These are phyloP conservation scores for Ophion costatus DNA, from an alignment of 2,888 invertebrate species.

Conservation along the genomic window DNA sequence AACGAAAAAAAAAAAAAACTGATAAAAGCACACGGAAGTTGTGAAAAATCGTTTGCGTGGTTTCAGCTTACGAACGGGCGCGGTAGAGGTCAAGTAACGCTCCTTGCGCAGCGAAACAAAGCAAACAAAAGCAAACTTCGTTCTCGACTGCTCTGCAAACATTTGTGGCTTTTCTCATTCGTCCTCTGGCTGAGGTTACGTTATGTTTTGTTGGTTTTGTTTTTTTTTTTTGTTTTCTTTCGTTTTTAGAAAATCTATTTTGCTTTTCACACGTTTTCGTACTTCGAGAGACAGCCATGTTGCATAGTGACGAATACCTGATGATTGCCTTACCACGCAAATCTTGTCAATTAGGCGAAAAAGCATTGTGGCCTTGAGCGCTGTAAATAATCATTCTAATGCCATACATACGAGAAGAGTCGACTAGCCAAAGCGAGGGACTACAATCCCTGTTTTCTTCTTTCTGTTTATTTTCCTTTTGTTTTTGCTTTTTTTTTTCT, in stretches of 20 bases:
- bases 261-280: conserved; percentile 37
- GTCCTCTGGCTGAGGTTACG: conserved; percentile 21
- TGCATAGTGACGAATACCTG: conserved; percentile 49
- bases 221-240: conserved; percentile 3
- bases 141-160: conserved; percentile 46
- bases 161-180: conserved; percentile 57
- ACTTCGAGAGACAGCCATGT: conserved; percentile 58
- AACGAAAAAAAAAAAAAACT: background rate
- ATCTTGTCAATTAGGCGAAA: conserved; percentile 67
- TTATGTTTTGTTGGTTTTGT: conserved; percentile 8
- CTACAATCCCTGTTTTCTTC: background rate
- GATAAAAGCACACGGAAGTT: background rate
- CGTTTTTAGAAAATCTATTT: background rate
- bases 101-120: conserved; percentile 12
- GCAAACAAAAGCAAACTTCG: background rate
- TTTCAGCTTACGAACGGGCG: conserved; percentile 30
- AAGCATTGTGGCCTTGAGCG: conserved; percentile 61
- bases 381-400: conserved; percentile 60
- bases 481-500: background rate
- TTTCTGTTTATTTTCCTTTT: background rate
- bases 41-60: background rate
- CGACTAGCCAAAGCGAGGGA: background rate
- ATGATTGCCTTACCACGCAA: conserved; percentile 61
- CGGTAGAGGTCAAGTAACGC: conserved; percentile 26
- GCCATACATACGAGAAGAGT: conserved; percentile 16